A percentile compares a stretch with the other conserved stretches of the same genome.
Evolutionary conservation across 2,113 vertebrate genomes (phyloP).

Genomic region (Crotalus viridis): DNA sequence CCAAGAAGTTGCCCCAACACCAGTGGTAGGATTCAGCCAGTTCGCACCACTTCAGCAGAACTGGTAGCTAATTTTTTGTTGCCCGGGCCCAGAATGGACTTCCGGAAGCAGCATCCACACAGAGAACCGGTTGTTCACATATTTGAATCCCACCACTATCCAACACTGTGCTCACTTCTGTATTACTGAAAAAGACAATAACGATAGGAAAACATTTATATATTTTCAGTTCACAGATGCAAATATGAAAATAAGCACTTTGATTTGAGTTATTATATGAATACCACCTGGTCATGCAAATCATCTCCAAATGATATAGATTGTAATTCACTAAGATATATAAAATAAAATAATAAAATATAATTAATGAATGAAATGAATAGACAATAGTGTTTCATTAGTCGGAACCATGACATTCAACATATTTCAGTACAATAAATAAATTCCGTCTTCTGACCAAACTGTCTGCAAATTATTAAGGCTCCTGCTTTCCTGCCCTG

Average conservation of each 20-base stretch:
- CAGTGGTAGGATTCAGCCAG: no score
- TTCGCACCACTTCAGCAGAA: no score
- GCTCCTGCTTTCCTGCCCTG: not conserved
- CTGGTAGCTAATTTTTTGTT: no score
- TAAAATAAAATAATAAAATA: not conserved
- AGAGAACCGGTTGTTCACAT: no score
- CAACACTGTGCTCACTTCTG: not conserved
- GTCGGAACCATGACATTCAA: not conserved
- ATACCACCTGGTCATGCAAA: not conserved
- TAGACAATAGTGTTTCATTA: not conserved
- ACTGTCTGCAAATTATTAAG: not conserved
- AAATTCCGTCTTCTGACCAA: not conserved
- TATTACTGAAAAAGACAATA: not conserved
- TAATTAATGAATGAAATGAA: not conserved
- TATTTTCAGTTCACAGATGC: not conserved
- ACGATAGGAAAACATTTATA: not conserved
- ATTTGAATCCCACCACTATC: no score
- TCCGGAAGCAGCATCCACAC: no score
- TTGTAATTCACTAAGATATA: not conserved
- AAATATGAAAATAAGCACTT: not conserved
- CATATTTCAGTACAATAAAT: not conserved
- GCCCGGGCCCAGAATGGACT: no score
- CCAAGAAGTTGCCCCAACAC: not conserved
- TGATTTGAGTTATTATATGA: not conserved
- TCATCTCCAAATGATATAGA: not conserved